Conservation (phyloP, 2,888 invertebrate species). For the Drosophila leonis region DNA sequence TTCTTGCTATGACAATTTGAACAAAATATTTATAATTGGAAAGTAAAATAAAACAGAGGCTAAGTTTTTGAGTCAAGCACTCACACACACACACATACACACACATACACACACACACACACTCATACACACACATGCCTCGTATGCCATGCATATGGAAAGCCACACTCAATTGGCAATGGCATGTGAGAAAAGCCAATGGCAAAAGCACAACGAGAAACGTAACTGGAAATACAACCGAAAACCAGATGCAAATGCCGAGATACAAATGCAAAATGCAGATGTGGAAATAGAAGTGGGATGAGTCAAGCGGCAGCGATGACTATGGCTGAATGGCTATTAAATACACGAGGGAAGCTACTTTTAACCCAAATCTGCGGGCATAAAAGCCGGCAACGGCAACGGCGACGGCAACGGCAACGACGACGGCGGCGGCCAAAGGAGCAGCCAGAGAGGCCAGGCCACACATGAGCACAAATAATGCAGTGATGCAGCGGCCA, state of each 20-base stretch:
- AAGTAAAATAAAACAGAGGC: slow-evolving; percentile 3
- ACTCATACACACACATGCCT: not conserved
- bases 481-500: slow-evolving; percentile 57
- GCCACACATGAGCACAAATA: slow-evolving; percentile 75
- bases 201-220: slow-evolving; percentile 12
- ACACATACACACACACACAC: not conserved
- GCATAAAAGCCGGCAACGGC: slow-evolving; percentile 66
- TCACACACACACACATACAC: not conserved
- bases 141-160: slow-evolving; percentile 35
- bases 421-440: slow-evolving; percentile 11
- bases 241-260: slow-evolving; percentile 29
- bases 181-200: slow-evolving; percentile 22
- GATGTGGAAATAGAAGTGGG: slow-evolving; percentile 8
- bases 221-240: slow-evolving; percentile 22
- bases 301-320: slow-evolving; percentile 21
- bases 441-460: slow-evolving; percentile 37
- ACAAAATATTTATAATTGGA: slow-evolving; percentile 1
- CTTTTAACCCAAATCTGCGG: slow-evolving; percentile 80
- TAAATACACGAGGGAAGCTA: slow-evolving; percentile 78
- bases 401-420: not conserved
- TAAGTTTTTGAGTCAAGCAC: not conserved
- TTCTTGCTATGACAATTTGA: not conserved
- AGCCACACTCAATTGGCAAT: slow-evolving; percentile 49
- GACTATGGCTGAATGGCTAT: slow-evolving; percentile 64
- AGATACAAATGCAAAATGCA: slow-evolving; percentile 28